phyloP scores from a whole-genome alignment of 92 coral and sea anemone species.

The Porites rus region DNA sequence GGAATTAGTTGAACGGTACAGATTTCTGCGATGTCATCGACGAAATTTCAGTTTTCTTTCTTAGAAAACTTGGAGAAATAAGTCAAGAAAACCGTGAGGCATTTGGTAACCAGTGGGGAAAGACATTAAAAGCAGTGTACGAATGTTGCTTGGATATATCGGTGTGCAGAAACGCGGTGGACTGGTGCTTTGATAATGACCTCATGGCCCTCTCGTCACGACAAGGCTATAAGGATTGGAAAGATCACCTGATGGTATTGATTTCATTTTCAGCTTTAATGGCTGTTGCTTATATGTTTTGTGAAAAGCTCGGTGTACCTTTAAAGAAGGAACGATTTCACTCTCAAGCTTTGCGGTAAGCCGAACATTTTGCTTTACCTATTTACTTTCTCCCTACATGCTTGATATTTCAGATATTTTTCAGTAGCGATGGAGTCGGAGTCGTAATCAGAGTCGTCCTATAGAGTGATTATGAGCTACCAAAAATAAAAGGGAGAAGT shows the following conservation, averaged over 20 bases:
- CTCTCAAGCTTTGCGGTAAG: too few species aligned
- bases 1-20: not conserved
- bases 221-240: not conserved
- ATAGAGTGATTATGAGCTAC: too few species aligned
- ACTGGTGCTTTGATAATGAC: not conserved
- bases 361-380: too few species aligned
- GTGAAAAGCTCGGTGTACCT: rapidly evolving
- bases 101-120: rapidly evolving
- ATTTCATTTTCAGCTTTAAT: constrained; percentile 17
- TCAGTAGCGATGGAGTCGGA: too few species aligned
- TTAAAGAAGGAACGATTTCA: too few species aligned
- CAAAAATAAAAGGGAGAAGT: too few species aligned
- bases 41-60: not conserved
- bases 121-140: not conserved
- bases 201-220: not conserved
- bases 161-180: not conserved
- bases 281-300: not conserved
- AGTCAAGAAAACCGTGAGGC: rapidly evolving
- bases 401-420: too few species aligned
- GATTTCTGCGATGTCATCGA: not conserved
- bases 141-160: not conserved
- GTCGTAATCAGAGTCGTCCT: too few species aligned
- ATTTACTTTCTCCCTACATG: too few species aligned
- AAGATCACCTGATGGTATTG: constrained; percentile 2
- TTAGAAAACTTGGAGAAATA: not conserved